phyloP scores from a whole-genome alignment of 2,888 invertebrate species.

The Allacma fusca region DNA sequence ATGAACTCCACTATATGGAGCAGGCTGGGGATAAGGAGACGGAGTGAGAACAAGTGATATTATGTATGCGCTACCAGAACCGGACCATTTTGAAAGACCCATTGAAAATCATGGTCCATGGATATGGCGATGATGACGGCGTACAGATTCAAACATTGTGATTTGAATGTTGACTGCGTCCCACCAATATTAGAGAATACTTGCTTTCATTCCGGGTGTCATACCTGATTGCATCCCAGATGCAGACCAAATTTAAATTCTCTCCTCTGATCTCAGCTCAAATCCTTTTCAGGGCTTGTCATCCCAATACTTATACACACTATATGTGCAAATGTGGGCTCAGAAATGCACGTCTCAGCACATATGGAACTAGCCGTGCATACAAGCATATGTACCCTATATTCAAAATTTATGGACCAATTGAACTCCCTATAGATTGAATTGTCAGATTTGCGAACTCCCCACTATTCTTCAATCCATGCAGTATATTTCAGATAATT shows the following conservation, averaged over 20 bases:
- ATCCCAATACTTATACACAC: too few relatives aligned
- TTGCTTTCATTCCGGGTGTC: conserved; percentile 1
- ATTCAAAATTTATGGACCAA: too few relatives aligned
- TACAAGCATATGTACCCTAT: too few relatives aligned
- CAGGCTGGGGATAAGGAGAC: not conserved
- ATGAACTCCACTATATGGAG: not conserved
- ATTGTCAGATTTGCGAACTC: too few relatives aligned
- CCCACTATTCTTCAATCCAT: too few relatives aligned
- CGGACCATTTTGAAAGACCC: conserved; percentile 19
- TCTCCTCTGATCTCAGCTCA: conserved; percentile 25
- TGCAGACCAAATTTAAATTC: conserved; percentile 39
- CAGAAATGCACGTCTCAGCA: too few relatives aligned
- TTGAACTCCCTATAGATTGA: too few relatives aligned
- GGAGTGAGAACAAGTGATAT: not conserved
- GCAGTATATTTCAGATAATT: too few relatives aligned
- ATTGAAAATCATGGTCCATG: conserved; percentile 27
- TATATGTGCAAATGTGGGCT: too few relatives aligned
- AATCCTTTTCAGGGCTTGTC: not conserved
- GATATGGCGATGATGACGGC: conserved; percentile 14
- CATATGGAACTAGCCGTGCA: too few relatives aligned
- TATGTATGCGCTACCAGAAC: conserved; percentile 11
- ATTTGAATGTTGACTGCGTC: conserved; percentile 41
- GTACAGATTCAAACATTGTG: conserved; percentile 13
- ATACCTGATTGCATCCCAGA: conserved; percentile 39
- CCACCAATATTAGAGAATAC: conserved; percentile 40